Evolutionary conservation across 2,797 vertebrate species (phyloP).

Genomic region (Bothrops alternatus): DNA sequence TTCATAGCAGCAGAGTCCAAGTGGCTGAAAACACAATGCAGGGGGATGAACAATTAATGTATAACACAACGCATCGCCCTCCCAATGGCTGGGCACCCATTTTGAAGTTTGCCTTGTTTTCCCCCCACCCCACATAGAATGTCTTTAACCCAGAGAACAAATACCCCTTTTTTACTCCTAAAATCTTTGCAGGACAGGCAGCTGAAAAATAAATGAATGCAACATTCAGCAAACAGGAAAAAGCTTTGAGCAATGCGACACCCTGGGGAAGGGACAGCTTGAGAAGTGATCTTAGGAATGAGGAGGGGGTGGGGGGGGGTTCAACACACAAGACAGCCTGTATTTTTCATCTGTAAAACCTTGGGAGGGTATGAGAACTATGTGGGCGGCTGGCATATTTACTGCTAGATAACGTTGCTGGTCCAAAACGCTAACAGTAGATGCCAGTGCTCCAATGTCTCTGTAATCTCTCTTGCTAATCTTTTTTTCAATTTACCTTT

Average conservation of each 20-base stretch:
- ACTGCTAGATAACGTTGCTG: not conserved
- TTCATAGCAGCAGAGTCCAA: not conserved
- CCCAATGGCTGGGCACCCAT: not conserved
- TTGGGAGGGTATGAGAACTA: constrained; percentile 9
- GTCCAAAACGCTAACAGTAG: not conserved
- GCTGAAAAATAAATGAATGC: not conserved
- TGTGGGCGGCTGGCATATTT: constrained; percentile 14
- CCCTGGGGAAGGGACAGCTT: not conserved
- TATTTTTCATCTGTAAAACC: not conserved
- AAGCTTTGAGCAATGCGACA: not conserved
- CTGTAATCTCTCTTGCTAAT: not conserved
- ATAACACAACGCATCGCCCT: too few relatives aligned
- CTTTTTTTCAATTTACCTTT: not conserved
- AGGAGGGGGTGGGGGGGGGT: not conserved
- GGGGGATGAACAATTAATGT: too few relatives aligned
- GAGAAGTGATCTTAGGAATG: not conserved
- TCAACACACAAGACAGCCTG: not conserved
- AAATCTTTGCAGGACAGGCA: not conserved
- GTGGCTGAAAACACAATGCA: too few relatives aligned
- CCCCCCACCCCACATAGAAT: rapidly evolving
- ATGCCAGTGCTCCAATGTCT: not conserved
- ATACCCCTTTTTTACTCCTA: not conserved
- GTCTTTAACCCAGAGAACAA: not conserved
- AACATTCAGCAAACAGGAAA: not conserved
- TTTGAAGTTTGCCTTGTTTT: not conserved